These are phyloP conservation scores for Zenarchopterus dispar DNA, from an alignment of 2,797 vertebrate species.

Conservation along the genomic window DNA sequence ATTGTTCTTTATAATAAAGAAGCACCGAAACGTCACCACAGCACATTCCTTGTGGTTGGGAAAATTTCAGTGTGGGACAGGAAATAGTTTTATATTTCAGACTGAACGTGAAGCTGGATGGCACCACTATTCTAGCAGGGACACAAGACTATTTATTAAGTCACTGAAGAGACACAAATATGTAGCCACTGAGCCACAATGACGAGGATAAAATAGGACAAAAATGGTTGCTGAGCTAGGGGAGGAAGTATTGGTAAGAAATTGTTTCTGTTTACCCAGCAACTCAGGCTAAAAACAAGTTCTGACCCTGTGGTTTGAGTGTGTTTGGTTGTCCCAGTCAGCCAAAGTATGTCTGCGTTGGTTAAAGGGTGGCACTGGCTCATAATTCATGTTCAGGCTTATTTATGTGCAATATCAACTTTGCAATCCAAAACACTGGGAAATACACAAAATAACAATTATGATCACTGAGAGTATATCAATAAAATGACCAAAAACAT, in stretches of 20 bases:
- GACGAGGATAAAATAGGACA: no score
- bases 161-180: neutral
- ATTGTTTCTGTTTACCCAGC: constrained; percentile 18
- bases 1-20: constrained; percentile 9
- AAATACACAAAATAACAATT: neutral
- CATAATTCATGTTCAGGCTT: constrained; percentile 26
- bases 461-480: no score
- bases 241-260: constrained; percentile 17
- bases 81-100: constrained; percentile 45
- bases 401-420: constrained; percentile 26
- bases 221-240: neutral
- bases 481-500: no score
- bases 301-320: constrained; percentile 22
- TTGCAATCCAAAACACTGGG: neutral
- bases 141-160: constrained; percentile 21
- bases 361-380: constrained; percentile 16
- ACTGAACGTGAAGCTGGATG: constrained; percentile 15
- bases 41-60: constrained; percentile 26
- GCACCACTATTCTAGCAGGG: constrained; percentile 3
- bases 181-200: no score
- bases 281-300: constrained; percentile 26
- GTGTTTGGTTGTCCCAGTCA: constrained; percentile 34
- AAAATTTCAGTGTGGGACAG: constrained; percentile 7
- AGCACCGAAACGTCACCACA: neutral
- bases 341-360: constrained; percentile 23